Evolutionary conservation across 64 coral and sea anemone genomes (phyloP), one percentile per base, ranked within the genome.

Genomic region (Catalaphyllia jardinei): DNA sequence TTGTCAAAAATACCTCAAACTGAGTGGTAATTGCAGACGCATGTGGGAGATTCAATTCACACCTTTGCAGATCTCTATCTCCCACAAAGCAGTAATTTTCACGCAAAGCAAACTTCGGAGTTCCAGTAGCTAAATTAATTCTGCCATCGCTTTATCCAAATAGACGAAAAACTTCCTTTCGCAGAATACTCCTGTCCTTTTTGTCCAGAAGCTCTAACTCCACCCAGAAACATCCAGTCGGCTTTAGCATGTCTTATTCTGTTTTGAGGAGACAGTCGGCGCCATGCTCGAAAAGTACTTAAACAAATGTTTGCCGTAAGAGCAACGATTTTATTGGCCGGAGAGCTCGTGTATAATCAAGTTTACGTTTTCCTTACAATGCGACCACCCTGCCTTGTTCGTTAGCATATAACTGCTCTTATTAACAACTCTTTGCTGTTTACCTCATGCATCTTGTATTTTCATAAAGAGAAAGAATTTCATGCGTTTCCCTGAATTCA

Each of bases 281-380:
- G 81, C 62, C 81, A 50, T 46, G 31, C 0, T 71, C 38, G 35
- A n/a, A 42, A 39, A 85, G 62, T 52, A 42, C 81, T 67, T 67
- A 85, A 85, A 71, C 81, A 85, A 85, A 85, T 85, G 81, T 85
- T 85, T 85, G 33, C 62, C 81, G 35, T 65, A 49, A 25, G 30
- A 71, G 25, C 62, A 71, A 71, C 39, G 33, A 49, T 85, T 13
- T 25, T 38, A 85, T 49, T 71, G 31, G 63, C 20, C 35, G 8
- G 60, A n/a, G 10, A 55, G 49, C 7, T 28, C 31, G 62, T 38
- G 31, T 18, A 17, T 64, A 64, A 38, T 28, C 35, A 16, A 82
- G 31, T 13, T 20, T 19, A 64, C 29, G 19, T 8, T 0, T 69
- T 83, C 20, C 14, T 31, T 19, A 61, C 27, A 62, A 29, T 67